Evolutionary conservation across 2,113 vertebrate species (phyloP).

Genomic region (Myrmophylax atrothorax): DNA sequence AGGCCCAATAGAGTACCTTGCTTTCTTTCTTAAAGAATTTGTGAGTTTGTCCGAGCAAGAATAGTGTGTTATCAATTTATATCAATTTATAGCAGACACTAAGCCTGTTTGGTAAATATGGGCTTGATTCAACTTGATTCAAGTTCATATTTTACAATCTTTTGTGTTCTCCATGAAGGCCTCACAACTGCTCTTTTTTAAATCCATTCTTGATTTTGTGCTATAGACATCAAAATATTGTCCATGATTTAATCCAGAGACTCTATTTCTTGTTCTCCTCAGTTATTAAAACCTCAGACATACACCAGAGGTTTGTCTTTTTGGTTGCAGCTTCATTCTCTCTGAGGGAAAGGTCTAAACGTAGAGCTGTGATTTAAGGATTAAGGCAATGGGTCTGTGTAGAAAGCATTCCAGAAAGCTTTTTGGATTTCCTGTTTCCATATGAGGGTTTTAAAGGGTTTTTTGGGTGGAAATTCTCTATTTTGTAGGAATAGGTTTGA

Average conservation of each 20-base stretch:
- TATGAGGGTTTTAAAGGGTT: background rate
- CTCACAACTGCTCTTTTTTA: slow-evolving; percentile 13
- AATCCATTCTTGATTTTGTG: slow-evolving; percentile 23
- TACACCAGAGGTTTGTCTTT: slow-evolving; percentile 42
- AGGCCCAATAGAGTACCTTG: background rate
- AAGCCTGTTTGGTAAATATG: slow-evolving; percentile 7
- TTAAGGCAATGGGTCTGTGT: background rate
- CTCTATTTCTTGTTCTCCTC: slow-evolving; percentile 29
- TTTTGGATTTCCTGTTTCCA: slow-evolving; percentile 14
- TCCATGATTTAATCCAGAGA: slow-evolving; percentile 10
- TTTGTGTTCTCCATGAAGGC: slow-evolving; percentile 15
- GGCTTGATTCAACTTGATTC: slow-evolving; percentile 1
- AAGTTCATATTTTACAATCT: slow-evolving; percentile 15
- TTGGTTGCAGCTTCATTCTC: background rate
- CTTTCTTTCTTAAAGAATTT: background rate
- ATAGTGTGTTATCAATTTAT: background rate
- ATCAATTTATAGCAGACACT: background rate
- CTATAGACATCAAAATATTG: slow-evolving; percentile 42
- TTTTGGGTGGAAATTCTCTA: background rate
- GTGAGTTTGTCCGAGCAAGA: background rate
- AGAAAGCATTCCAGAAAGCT: slow-evolving; percentile 18
- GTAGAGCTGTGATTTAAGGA: slow-evolving; percentile 36
- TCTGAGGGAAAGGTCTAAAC: background rate
- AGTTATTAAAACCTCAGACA: slow-evolving; percentile 33
- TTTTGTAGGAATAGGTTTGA: background rate